A percentile compares a stretch with the other conserved stretches of the same genome.
Evolutionary conservation across 2,113 vertebrate species (phyloP).

Genomic region (Pterocles burchelli): DNA sequence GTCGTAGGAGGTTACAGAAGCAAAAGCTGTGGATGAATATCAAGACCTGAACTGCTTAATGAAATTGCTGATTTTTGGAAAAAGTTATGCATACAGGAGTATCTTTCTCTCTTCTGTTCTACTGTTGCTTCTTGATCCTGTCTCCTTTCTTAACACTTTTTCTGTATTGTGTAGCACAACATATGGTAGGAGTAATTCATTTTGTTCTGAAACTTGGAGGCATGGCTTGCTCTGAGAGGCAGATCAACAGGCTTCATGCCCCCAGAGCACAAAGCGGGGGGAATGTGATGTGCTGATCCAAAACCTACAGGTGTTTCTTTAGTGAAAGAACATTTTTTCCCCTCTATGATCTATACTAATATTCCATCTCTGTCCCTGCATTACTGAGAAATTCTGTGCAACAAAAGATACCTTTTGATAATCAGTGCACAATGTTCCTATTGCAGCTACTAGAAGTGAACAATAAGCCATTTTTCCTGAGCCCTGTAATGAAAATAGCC

Average conservation of each 20-base stretch:
- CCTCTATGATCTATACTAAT: not conserved
- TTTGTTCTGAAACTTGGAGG: not conserved
- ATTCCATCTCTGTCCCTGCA: not conserved
- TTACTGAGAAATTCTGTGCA: not conserved
- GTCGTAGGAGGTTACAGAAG: not conserved
- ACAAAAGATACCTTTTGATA: not conserved
- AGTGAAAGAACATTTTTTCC: not conserved
- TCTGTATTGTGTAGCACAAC: not conserved
- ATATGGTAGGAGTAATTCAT: not conserved
- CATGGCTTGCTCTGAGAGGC: not conserved
- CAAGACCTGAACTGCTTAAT: not conserved
- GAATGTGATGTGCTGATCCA: not conserved
- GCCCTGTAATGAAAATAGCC: not conserved
- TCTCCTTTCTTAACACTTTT: not conserved
- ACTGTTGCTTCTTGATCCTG: not conserved
- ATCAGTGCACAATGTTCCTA: not conserved
- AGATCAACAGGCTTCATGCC: not conserved
- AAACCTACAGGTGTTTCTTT: not conserved
- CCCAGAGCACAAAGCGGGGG: not conserved
- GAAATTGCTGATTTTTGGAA: not conserved
- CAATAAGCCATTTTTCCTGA: not conserved
- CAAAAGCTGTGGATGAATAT: not conserved
- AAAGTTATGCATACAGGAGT: not conserved
- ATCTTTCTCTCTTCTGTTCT: not conserved
- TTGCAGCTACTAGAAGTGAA: not conserved